Percentiles rank a stretch among this genome's conserved stretches.
These are phyloP conservation scores for Andrena haemorrhoa DNA, from an alignment of 2,888 invertebrate species.

Conservation along the genomic window DNA sequence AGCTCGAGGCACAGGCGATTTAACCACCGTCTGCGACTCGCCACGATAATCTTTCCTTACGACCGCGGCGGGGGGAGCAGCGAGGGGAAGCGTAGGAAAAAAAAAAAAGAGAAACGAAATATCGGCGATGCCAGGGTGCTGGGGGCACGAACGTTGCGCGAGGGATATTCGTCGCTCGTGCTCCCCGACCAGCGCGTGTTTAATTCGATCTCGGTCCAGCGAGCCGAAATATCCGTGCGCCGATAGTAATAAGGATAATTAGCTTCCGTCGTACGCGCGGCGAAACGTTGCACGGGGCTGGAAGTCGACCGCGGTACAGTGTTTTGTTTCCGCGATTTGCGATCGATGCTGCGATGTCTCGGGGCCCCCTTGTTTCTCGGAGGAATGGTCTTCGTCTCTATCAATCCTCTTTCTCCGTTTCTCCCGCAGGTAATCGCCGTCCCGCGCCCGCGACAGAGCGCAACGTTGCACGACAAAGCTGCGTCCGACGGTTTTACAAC, in stretches of 20 bases:
- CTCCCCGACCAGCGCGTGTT: conserved; percentile 13
- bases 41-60: neutral
- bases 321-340: conserved; percentile 60
- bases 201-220: conserved; percentile 45
- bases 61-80: too few species aligned
- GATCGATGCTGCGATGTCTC: conserved; percentile 61
- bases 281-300: too few species aligned
- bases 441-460: conserved; percentile 16
- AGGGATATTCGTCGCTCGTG: conserved; percentile 21
- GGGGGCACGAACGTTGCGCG: conserved; percentile 12
- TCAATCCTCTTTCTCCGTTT: neutral
- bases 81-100: neutral
- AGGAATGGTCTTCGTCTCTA: conserved; percentile 8
- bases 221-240: neutral
- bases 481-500: neutral
- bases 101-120: neutral
- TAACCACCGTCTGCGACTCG: neutral
- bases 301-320: conserved; percentile 40
- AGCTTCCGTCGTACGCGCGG: too few species aligned
- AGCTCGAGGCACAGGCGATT: neutral
- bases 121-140: conserved; percentile 4
- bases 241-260: too few species aligned
- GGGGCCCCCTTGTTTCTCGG: conserved; percentile 14
- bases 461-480: conserved; percentile 22
- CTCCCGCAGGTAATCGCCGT: conserved; percentile 20